phyloP scores from a whole-genome alignment of 2,888 invertebrate genomes.

The Tanypteryx hageni region DNA sequence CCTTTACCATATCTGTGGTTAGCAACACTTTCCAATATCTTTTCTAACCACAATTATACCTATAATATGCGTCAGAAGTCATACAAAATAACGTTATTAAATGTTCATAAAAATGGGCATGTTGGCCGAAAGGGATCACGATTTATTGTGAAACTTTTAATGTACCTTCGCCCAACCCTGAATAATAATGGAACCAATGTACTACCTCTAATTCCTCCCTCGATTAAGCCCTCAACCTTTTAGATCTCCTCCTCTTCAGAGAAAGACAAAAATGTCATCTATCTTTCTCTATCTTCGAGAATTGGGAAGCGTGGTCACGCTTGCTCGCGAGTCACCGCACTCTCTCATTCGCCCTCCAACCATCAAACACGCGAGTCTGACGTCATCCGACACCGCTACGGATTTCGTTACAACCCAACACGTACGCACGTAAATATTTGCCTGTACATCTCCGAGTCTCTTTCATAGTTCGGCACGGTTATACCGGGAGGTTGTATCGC shows the following conservation, averaged over 20 bases:
- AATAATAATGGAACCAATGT: background rate
- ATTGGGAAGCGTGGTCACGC: background rate
- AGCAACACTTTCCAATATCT: too few species aligned
- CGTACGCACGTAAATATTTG: conserved; percentile 22
- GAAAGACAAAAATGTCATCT: background rate
- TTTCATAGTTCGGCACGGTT: background rate
- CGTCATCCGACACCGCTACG: conserved; percentile 13
- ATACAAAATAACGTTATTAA: too few species aligned
- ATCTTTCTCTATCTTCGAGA: background rate
- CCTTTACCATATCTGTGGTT: too few species aligned
- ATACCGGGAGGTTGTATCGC: background rate
- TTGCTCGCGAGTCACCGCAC: too few species aligned
- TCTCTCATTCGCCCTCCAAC: too few species aligned
- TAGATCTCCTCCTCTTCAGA: background rate
- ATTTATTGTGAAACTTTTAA: too few species aligned
- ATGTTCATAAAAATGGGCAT: too few species aligned
- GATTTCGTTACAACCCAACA: background rate
- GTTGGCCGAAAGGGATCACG: too few species aligned
- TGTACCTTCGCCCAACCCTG: background rate
- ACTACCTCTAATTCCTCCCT: background rate
- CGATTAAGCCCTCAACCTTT: background rate
- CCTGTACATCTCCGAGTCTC: background rate
- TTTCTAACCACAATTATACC: too few species aligned
- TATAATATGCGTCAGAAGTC: too few species aligned
- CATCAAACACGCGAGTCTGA: background rate